Conservation (phyloP, 2,888 invertebrate species). For the Chloroclystis v-ata region DNA sequence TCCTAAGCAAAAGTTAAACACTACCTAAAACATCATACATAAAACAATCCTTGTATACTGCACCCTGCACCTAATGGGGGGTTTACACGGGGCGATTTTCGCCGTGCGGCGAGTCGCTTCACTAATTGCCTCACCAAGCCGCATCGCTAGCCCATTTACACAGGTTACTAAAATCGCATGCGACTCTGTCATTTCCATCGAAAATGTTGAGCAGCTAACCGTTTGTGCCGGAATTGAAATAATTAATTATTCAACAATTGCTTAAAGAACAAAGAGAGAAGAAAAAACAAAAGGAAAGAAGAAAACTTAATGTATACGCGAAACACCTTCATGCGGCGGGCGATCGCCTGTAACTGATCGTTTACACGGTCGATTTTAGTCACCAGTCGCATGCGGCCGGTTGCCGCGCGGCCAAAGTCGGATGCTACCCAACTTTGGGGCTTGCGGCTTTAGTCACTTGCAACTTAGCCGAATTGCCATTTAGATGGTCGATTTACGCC, state of each 20-base stretch:
- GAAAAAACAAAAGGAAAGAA: too few relatives aligned
- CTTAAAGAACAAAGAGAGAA: too few relatives aligned
- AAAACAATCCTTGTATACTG: slow-evolving; percentile 8
- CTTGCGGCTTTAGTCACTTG: slow-evolving; percentile 43
- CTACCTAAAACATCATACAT: background rate
- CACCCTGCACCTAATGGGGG: slow-evolving; percentile 29
- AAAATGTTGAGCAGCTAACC: slow-evolving; percentile 37
- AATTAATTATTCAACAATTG: too few relatives aligned
- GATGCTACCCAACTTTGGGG: slow-evolving; percentile 43
- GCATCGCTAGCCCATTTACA: slow-evolving; percentile 41
- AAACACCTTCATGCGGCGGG: slow-evolving; percentile 24
- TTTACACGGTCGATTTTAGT: slow-evolving; percentile 27
- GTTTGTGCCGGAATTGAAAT: too few relatives aligned
- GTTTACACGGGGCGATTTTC: slow-evolving; percentile 41
- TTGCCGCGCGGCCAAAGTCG: slow-evolving; percentile 41
- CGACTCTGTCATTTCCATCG: slow-evolving; percentile 39
- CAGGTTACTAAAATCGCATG: slow-evolving; percentile 42
- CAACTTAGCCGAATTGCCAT: slow-evolving; percentile 18
- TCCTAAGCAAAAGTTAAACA: background rate
- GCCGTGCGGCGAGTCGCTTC: slow-evolving; percentile 38
- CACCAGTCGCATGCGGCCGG: slow-evolving; percentile 52
- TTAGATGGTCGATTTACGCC: slow-evolving; percentile 8
- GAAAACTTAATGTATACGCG: too few relatives aligned
- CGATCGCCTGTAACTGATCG: slow-evolving; percentile 28
- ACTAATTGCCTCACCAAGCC: slow-evolving; percentile 32